phyloP scores from a whole-genome alignment of 2,888 invertebrate species.

The Melanargia galathea region DNA sequence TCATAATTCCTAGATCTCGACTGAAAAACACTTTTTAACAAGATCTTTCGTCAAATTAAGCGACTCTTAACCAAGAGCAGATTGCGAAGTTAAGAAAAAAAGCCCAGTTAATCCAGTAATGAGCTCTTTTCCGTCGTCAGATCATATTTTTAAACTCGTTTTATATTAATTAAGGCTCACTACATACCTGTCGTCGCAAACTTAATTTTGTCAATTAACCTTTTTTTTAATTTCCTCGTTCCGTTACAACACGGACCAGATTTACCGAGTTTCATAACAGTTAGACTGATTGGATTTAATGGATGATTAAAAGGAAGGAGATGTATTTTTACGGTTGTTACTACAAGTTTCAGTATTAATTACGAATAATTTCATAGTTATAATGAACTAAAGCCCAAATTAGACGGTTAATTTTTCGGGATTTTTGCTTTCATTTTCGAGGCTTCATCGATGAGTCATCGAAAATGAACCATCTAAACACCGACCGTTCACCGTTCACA shows the following conservation, averaged over 20 bases:
- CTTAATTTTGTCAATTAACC: constrained; percentile 38
- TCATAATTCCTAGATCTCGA: no score
- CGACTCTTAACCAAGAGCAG: constrained; percentile 6
- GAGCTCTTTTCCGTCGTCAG: constrained; percentile 26
- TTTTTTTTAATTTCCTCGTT: constrained; percentile 28
- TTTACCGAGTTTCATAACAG: constrained; percentile 26
- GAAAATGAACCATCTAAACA: no score
- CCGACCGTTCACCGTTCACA: no score
- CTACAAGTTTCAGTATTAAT: constrained; percentile 1
- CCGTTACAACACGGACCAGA: constrained; percentile 31
- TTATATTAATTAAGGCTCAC: constrained; percentile 32
- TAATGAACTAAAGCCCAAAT: no score
- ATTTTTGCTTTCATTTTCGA: no score
- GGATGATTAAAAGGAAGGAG: constrained; percentile 19
- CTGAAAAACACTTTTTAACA: neutral
- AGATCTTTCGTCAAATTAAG: constrained; percentile 11
- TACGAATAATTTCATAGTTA: neutral
- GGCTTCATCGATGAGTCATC: no score
- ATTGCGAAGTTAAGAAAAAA: constrained; percentile 16
- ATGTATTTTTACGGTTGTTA: constrained; percentile 19
- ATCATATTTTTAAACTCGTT: constrained; percentile 33
- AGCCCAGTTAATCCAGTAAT: constrained; percentile 38
- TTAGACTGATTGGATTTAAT: constrained; percentile 24
- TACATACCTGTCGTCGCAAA: constrained; percentile 36
- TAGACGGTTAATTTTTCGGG: no score